Evolutionary conservation across 2,113 vertebrate genomes (phyloP).

Genomic region (Megaleporinus macrocephalus): DNA sequence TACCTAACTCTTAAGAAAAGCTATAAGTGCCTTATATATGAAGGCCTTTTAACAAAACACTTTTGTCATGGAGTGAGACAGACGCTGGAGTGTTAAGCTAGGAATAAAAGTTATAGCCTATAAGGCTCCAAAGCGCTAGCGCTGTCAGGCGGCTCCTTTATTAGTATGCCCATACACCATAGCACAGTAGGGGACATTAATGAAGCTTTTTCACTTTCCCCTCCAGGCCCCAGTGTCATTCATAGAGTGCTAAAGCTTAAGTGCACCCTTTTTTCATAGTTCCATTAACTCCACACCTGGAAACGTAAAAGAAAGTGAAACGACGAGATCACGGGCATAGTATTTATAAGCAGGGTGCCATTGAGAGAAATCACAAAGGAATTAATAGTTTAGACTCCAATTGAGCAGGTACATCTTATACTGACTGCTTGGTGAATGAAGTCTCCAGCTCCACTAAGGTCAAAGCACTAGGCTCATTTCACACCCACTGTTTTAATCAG

Average conservation of each 20-base stretch:
- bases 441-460: not conserved
- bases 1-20: not conserved
- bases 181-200: constrained; percentile 24
- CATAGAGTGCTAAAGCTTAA: not conserved
- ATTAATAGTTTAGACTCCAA: not conserved
- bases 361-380: not conserved
- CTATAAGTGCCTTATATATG: not conserved
- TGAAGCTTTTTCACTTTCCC: not conserved
- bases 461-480: constrained; percentile 22
- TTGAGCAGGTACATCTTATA: not conserved
- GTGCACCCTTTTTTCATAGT: constrained; percentile 19
- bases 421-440: constrained; percentile 6
- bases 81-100: constrained; percentile 9
- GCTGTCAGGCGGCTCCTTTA: constrained; percentile 30
- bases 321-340: not conserved
- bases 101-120: constrained; percentile 19
- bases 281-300: constrained; percentile 33
- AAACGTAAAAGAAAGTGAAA: constrained; percentile 1
- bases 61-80: constrained; percentile 22
- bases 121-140: not conserved
- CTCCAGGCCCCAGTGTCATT: not conserved
- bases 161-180: constrained; percentile 36
- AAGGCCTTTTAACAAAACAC: constrained; percentile 4
- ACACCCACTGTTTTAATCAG: not conserved
- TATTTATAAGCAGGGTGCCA: not conserved